Conservation (phyloP, 2,888 invertebrate species). For the Spatulosminthurus flaviceps region DNA sequence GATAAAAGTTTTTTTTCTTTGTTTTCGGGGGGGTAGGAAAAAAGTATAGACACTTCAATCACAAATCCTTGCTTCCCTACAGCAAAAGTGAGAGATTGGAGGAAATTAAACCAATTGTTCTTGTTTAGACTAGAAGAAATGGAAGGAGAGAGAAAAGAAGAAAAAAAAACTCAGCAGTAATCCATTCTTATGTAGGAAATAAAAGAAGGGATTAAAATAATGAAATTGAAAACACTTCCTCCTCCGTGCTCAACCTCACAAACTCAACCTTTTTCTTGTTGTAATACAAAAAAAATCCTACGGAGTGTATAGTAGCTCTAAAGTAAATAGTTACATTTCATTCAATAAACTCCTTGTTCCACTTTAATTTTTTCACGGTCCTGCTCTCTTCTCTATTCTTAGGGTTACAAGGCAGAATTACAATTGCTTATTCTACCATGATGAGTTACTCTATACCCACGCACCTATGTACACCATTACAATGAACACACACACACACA, state of each 20-base stretch:
- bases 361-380: conserved; percentile 18
- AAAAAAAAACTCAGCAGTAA: neutral
- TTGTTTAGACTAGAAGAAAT: conserved; percentile 3
- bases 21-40: neutral
- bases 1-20: neutral
- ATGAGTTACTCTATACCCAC: no score
- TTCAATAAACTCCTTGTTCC: neutral
- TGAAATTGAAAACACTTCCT: conserved; percentile 46
- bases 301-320: neutral
- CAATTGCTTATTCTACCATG: no score
- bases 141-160: neutral
- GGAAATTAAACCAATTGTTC: conserved; percentile 10
- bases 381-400: neutral
- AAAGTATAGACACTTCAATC: no score
- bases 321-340: neutral
- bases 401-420: conserved; percentile 5
- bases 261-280: neutral
- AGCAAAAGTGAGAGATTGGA: neutral
- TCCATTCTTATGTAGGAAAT: neutral
- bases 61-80: no score
- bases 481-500: no score
- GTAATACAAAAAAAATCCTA: no score
- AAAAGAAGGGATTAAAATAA: conserved; percentile 32
- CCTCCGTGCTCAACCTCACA: conserved; percentile 24
- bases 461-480: no score